Evolutionary conservation across 2,113 vertebrate genomes (phyloP).

Genomic region (Notothenia rossii): DNA sequence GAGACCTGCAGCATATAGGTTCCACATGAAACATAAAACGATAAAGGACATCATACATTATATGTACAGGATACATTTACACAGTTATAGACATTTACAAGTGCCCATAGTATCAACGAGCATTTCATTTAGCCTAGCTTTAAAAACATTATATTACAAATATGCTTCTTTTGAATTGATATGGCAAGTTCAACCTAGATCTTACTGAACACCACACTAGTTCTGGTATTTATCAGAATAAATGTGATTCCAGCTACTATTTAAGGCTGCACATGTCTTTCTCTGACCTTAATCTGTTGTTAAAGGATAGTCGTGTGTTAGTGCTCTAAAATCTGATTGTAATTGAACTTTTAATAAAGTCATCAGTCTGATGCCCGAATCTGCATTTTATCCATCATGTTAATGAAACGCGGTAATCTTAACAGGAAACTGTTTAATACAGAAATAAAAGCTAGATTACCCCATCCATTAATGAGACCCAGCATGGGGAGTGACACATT

Average conservation of each 20-base stretch:
- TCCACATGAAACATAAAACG: too few relatives aligned
- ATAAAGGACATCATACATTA: too few relatives aligned
- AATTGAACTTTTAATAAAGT: not conserved
- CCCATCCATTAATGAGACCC: constrained; percentile 36
- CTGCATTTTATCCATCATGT: constrained; percentile 8
- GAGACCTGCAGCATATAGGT: too few relatives aligned
- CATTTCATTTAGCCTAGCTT: too few relatives aligned
- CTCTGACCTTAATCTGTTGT: not conserved
- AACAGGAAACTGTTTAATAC: constrained; percentile 16
- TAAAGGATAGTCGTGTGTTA: not conserved
- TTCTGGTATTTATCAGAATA: not conserved
- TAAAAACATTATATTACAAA: not conserved
- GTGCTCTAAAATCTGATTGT: not conserved
- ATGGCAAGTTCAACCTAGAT: not conserved
- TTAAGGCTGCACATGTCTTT: not conserved
- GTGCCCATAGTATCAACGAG: too few relatives aligned
- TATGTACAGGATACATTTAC: too few relatives aligned
- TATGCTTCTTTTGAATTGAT: not conserved
- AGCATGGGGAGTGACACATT: not conserved
- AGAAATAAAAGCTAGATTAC: constrained; percentile 28
- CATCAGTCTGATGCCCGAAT: not conserved
- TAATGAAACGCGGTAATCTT: constrained; percentile 26
- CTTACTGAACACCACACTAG: not conserved
- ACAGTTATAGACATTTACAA: too few relatives aligned
- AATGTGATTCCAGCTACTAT: not conserved